These are phyloP conservation scores for Scaptomyza cyrtandrae DNA, from an alignment of 2,888 invertebrate species.

Conservation along the genomic window DNA sequence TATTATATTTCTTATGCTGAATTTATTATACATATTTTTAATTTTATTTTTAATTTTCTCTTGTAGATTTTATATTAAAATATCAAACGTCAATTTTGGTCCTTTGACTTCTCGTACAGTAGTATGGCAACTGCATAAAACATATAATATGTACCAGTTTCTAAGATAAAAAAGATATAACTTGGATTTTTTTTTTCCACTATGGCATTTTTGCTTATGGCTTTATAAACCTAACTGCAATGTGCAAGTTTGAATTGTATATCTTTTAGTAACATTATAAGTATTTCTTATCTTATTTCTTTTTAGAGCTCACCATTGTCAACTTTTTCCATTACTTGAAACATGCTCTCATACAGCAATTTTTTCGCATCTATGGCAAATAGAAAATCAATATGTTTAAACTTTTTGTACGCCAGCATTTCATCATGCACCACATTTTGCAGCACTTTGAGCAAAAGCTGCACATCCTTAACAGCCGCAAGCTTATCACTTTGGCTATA, in stretches of 20 bases:
- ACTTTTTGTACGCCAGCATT: conserved; percentile 37
- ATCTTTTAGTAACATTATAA: no score
- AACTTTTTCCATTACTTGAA: conserved; percentile 51
- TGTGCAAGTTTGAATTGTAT: no score
- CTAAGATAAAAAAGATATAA: not conserved
- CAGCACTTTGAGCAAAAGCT: conserved; percentile 46
- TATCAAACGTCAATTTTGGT: no score
- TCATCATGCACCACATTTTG: conserved; percentile 70
- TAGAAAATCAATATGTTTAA: conserved; percentile 56
- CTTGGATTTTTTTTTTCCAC: no score
- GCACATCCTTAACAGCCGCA: conserved; percentile 82
- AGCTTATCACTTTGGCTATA: conserved; percentile 82
- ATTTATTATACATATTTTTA: no score
- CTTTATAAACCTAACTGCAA: no score
- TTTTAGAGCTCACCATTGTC: conserved; percentile 44
- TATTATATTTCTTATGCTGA: no score
- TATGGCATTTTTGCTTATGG: no score
- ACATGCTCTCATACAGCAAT: conserved; percentile 46
- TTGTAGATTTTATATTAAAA: no score
- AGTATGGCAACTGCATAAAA: conserved; percentile 3
- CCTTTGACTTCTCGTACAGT: no score
- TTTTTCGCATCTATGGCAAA: conserved; percentile 45
- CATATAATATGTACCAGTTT: not conserved
- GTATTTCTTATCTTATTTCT: no score
- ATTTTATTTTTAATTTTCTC: no score